phyloP scores from a whole-genome alignment of 2,797 vertebrate genomes.

The Botia almorhae region DNA sequence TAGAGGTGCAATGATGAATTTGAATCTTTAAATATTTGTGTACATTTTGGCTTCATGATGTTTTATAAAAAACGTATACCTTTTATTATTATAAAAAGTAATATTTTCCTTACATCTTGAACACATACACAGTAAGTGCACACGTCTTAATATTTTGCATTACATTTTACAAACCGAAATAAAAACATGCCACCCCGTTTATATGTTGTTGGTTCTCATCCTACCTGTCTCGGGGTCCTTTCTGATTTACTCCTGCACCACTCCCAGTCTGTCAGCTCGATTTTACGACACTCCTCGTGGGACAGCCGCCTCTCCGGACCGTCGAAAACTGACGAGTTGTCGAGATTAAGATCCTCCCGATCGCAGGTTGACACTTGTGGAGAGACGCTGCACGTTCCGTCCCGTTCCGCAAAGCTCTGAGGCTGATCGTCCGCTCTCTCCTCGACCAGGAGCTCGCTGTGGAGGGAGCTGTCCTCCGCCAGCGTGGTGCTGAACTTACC shows the following conservation, averaged over 20 bases:
- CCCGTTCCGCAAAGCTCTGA: constrained; percentile 56
- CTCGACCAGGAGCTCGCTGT: constrained; percentile 68
- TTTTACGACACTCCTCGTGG: constrained; percentile 84
- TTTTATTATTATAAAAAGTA: too few relatives aligned
- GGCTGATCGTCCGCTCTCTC: constrained; percentile 53
- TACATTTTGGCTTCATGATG: neutral
- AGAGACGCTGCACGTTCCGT: constrained; percentile 63
- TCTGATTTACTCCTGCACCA: constrained; percentile 98
- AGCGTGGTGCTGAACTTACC: constrained; percentile 81
- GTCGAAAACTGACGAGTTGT: constrained; percentile 76
- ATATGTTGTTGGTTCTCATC: neutral
- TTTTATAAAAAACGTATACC: neutral
- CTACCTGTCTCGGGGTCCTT: constrained; percentile 94
- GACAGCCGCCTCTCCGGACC: constrained; percentile 85
- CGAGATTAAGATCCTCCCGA: constrained; percentile 69
- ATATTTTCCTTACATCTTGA: too few relatives aligned
- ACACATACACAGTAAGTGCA: too few relatives aligned
- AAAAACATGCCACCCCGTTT: neutral
- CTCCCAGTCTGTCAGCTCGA: constrained; percentile 92
- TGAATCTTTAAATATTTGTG: too few relatives aligned
- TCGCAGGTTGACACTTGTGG: constrained; percentile 56
- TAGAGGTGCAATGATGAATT: neutral
- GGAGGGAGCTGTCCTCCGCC: constrained; percentile 74
- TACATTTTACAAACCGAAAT: neutral
- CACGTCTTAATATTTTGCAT: too few relatives aligned